A percentile compares a stretch with the other conserved stretches of the same genome.
These are phyloP conservation scores for Linepithema humile DNA, from an alignment of 1,140 invertebrate genomes.

Conservation along the genomic window DNA sequence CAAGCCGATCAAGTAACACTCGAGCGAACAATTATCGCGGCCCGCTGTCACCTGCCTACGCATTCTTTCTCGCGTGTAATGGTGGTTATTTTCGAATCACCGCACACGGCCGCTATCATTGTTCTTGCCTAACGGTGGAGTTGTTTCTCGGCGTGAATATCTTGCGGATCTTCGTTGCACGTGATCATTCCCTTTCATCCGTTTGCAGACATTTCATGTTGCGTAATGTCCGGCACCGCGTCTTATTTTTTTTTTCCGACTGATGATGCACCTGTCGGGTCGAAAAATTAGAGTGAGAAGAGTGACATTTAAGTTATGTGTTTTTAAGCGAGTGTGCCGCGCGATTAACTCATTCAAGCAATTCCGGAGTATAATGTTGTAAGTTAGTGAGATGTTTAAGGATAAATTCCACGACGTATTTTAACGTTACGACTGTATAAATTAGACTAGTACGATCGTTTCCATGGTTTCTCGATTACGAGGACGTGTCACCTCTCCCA, in stretches of 20 bases:
- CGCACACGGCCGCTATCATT: conserved; percentile 6
- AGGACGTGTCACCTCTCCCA: conserved; percentile 23
- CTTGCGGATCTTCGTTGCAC: conserved; percentile 23
- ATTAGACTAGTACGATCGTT: conserved; percentile 47
- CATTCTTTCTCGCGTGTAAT: conserved; percentile 23
- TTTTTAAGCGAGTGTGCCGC: conserved; percentile 16
- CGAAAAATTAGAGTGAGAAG: background rate
- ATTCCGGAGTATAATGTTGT: conserved; percentile 39
- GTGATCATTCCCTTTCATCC: conserved; percentile 14
- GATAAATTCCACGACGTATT: conserved; percentile 51
- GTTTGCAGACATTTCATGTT: conserved; percentile 7
- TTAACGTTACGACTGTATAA: conserved; percentile 57
- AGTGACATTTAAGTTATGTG: background rate
- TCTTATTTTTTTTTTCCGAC: background rate
- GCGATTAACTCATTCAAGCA: conserved; percentile 23
- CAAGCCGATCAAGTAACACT: conserved; percentile 72
- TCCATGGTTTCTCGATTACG: conserved; percentile 23
- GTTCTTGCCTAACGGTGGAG: conserved; percentile 23
- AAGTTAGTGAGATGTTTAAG: conserved; percentile 41
- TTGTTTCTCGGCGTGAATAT: conserved; percentile 9
- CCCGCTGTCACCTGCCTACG: background rate
- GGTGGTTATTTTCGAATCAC: conserved; percentile 21
- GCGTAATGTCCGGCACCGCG: conserved; percentile 5
- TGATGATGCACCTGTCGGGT: background rate
- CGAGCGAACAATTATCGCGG: conserved; percentile 3